Evolutionary conservation across 2,888 invertebrate species (phyloP).

Genomic region (Stenchaetothrips biformis): DNA sequence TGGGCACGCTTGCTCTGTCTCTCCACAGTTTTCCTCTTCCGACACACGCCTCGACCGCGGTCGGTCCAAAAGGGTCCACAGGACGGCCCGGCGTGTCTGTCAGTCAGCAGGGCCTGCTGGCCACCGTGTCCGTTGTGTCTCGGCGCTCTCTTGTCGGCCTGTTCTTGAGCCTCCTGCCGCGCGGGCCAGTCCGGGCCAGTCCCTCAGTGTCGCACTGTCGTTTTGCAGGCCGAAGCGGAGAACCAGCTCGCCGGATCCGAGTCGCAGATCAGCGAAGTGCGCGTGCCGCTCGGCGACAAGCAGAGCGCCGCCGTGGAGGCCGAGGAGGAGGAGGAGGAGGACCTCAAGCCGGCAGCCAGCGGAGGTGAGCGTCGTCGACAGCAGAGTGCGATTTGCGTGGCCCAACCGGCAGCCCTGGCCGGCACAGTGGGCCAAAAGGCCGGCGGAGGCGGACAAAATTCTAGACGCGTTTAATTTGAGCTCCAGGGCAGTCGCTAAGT

Average conservation of each 20-base stretch:
- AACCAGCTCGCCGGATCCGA: conserved; percentile 51
- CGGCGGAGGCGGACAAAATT: too few relatives aligned
- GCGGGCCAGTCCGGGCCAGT: background rate
- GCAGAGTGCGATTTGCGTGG: too few relatives aligned
- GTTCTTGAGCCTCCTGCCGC: background rate
- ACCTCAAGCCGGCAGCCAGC: conserved; percentile 27
- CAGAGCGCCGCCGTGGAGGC: conserved; percentile 39
- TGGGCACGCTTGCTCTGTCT: background rate
- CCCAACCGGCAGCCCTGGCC: too few relatives aligned
- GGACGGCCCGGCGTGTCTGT: background rate
- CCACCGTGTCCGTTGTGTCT: background rate
- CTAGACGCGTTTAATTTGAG: too few relatives aligned
- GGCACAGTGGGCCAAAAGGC: too few relatives aligned
- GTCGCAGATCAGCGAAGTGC: conserved; percentile 58
- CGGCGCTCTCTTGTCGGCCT: background rate
- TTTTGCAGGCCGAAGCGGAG: conserved; percentile 42
- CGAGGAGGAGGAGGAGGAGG: conserved; percentile 45
- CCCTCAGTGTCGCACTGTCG: background rate
- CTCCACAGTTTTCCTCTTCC: background rate
- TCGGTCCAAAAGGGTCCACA: background rate
- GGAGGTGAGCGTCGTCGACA: background rate
- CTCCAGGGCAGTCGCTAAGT: too few relatives aligned
- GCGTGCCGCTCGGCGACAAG: conserved; percentile 51
- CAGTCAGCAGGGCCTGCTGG: background rate
- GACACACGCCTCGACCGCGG: background rate